Evolutionary conservation across 2,888 invertebrate species (phyloP).

Genomic region (Antheraea assamensis): DNA sequence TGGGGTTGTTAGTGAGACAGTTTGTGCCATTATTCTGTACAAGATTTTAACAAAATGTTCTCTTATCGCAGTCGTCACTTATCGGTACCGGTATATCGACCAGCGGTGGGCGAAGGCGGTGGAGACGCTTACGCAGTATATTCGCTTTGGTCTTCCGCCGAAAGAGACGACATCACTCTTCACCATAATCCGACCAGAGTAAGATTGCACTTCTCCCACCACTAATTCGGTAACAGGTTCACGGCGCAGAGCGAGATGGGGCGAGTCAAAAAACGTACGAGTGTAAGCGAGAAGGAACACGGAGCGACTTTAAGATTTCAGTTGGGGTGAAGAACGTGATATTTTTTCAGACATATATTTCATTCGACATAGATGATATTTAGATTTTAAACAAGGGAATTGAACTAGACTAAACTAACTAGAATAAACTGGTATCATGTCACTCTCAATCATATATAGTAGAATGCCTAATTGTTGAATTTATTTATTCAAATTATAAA

Average conservation of each 20-base stretch:
- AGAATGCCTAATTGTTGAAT: neutral
- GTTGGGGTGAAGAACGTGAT: neutral
- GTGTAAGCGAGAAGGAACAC: neutral
- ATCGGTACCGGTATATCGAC: conserved; percentile 72
- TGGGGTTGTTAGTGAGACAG: conserved; percentile 26
- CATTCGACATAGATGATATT: neutral
- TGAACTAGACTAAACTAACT: neutral
- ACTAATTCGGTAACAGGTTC: neutral
- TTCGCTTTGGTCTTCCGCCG: conserved; percentile 91
- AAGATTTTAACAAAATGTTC: neutral
- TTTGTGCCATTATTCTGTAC: neutral
- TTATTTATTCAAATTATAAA: neutral
- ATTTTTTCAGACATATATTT: neutral
- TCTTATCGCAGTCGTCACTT: conserved; percentile 69
- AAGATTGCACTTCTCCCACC: neutral
- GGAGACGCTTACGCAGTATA: conserved; percentile 92
- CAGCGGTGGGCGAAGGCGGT: conserved; percentile 87
- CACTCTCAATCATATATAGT: neutral
- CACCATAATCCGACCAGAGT: conserved; percentile 43
- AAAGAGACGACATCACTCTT: conserved; percentile 72
- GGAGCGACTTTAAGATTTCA: conserved; percentile 2
- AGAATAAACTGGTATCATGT: neutral
- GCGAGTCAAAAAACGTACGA: neutral
- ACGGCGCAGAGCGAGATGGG: neutral
- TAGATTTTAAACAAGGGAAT: conserved; percentile 5